A percentile compares a stretch with the other conserved stretches of the same genome.
Evolutionary conservation across 2,888 invertebrate genomes (phyloP).

Genomic region (Amblyteles armatorius): DNA sequence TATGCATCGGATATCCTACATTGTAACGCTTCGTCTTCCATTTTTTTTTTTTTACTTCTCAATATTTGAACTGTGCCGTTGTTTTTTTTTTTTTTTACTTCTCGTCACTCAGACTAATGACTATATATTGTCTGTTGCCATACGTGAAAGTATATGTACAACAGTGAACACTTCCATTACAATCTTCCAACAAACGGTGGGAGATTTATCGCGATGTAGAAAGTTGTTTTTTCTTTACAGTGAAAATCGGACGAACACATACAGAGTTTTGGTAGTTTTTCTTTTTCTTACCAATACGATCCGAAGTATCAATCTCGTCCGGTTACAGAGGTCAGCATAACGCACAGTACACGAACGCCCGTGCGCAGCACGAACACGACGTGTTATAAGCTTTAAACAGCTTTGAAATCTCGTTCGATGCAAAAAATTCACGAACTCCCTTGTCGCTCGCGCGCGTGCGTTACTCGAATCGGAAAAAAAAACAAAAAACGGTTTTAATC

Average conservation of each 20-base stretch:
- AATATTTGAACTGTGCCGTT: constrained; percentile 48
- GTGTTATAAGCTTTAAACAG: constrained; percentile 1
- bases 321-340: background rate
- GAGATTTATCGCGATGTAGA: constrained; percentile 74
- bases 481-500: constrained; percentile 32
- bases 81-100: constrained; percentile 40
- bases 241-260: constrained; percentile 79
- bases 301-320: background rate
- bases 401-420: background rate
- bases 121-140: constrained; percentile 75
- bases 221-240: constrained; percentile 72
- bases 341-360: constrained; percentile 14
- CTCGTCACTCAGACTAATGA: constrained; percentile 67
- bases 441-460: background rate
- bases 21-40: constrained; percentile 11
- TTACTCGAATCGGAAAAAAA: background rate
- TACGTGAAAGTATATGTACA: constrained; percentile 72
- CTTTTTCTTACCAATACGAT: constrained; percentile 69
- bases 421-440: background rate
- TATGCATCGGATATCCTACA: constrained; percentile 72
- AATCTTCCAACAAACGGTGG: constrained; percentile 74
- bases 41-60: constrained; percentile 12
- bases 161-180: constrained; percentile 81
- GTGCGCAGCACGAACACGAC: background rate
- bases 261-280: constrained; percentile 76